Evolutionary conservation across 2,888 invertebrate genomes (phyloP).

Genomic region (Cheilosia soror): DNA sequence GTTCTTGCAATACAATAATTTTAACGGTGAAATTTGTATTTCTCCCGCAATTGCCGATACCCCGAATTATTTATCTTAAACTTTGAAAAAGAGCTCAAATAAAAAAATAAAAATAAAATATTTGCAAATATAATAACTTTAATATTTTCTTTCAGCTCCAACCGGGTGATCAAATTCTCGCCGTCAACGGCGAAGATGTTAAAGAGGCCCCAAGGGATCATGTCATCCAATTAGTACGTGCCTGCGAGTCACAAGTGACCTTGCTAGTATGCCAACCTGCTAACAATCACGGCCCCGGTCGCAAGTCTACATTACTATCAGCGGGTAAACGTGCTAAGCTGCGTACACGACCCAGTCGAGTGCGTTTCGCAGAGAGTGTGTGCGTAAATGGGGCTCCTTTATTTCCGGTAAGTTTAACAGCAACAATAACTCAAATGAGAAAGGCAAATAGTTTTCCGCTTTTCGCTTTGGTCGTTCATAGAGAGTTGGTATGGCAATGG

Average conservation of each 20-base stretch:
- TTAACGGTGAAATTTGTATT: no score
- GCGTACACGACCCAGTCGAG: conserved; percentile 91
- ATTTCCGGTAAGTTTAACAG: conserved; percentile 87
- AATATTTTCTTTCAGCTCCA: conserved; percentile 85
- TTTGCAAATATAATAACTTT: neutral
- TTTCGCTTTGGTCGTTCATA: neutral
- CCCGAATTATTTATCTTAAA: neutral
- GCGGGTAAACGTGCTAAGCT: conserved; percentile 94
- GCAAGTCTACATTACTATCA: conserved; percentile 93
- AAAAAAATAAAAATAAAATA: neutral
- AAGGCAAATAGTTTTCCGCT: conserved; percentile 16
- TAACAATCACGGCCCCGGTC: conserved; percentile 86
- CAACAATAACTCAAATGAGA: conserved; percentile 8
- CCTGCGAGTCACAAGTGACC: conserved; percentile 90
- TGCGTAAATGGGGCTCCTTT: conserved; percentile 93
- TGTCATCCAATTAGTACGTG: conserved; percentile 94
- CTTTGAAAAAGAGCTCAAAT: neutral
- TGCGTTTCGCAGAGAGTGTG: conserved; percentile 95
- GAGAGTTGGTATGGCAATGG: neutral
- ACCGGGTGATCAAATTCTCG: conserved; percentile 95
- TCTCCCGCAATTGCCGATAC: no score
- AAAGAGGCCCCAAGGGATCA: conserved; percentile 93
- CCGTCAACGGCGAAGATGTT: conserved; percentile 96
- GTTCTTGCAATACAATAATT: no score
- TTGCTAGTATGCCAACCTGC: conserved; percentile 94